Percentiles rank a stretch among this genome's conserved stretches.
These are phyloP conservation scores for Danio aesculapii DNA, from an alignment of 2,797 vertebrate species.

Conservation along the genomic window DNA sequence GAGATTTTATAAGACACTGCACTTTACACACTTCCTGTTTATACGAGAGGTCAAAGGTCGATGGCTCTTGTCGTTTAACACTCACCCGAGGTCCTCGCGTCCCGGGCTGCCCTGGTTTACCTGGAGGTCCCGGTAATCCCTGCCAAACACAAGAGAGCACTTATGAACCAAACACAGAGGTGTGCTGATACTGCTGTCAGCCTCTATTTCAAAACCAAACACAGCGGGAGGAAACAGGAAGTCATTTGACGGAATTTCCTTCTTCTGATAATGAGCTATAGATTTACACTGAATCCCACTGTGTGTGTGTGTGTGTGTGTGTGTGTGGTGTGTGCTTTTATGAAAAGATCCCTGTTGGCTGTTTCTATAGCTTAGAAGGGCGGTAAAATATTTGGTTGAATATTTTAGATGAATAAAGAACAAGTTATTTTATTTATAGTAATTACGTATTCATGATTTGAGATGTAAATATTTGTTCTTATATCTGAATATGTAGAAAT, in stretches of 20 bases:
- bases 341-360: neutral
- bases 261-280: conserved; percentile 41
- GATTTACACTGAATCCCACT: conserved; percentile 34
- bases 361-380: conserved; percentile 12
- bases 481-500: too few relatives aligned
- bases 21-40: conserved; percentile 45
- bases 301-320: conserved; percentile 22
- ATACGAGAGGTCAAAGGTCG: conserved; percentile 24
- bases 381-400: too few relatives aligned
- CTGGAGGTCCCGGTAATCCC: conserved; percentile 90
- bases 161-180: conserved; percentile 39
- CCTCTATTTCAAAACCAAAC: conserved; percentile 47
- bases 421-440: too few relatives aligned
- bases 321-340: conserved; percentile 19
- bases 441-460: too few relatives aligned
- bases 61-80: conserved; percentile 57
- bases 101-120: conserved; percentile 88
- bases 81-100: conserved; percentile 92
- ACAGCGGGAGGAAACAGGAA: conserved; percentile 51
- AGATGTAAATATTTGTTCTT: too few relatives aligned
- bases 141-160: conserved; percentile 66
- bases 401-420: too few relatives aligned
- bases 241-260: conserved; percentile 49
- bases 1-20: conserved; percentile 11
- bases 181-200: conserved; percentile 4